Evolutionary conservation across 2,797 vertebrate species (phyloP).

Genomic region (Nasua narica): DNA sequence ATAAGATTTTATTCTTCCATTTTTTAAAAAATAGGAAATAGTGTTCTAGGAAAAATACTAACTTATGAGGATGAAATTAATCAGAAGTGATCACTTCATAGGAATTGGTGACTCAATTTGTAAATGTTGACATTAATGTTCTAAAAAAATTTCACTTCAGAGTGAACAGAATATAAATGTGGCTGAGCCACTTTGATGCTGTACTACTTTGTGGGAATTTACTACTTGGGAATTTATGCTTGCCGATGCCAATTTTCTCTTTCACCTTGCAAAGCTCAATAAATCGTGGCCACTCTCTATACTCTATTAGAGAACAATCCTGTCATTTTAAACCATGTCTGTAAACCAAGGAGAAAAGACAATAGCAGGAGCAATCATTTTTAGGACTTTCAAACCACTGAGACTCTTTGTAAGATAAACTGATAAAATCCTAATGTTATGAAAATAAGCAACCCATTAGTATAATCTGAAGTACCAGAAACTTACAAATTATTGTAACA

Average conservation of each 20-base stretch:
- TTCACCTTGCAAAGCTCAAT: conserved; percentile 84
- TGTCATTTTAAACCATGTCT: conserved; percentile 74
- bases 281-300: conserved; percentile 83
- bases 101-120: conserved; percentile 58
- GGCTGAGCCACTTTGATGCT: conserved; percentile 80
- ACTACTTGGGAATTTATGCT: conserved; percentile 86
- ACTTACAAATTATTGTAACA: conserved; percentile 26
- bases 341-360: conserved; percentile 69
- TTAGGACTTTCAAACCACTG: conserved; percentile 63
- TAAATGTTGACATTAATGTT: conserved; percentile 69
- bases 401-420: conserved; percentile 50
- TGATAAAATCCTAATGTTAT: conserved; percentile 44
- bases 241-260: conserved; percentile 87
- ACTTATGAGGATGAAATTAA: conserved; percentile 60
- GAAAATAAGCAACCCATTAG: conserved; percentile 64
- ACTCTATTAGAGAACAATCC: conserved; percentile 77
- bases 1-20: conserved; percentile 56
- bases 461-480: conserved; percentile 36
- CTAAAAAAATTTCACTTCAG: conserved; percentile 54
- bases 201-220: conserved; percentile 81
- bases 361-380: conserved; percentile 59
- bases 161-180: conserved; percentile 71
- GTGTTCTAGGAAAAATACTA: conserved; percentile 16
- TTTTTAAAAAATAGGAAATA: neutral
- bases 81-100: conserved; percentile 65